Evolutionary conservation across 2,888 invertebrate genomes (phyloP).

Genomic region (Drosophila neonasuta): DNA sequence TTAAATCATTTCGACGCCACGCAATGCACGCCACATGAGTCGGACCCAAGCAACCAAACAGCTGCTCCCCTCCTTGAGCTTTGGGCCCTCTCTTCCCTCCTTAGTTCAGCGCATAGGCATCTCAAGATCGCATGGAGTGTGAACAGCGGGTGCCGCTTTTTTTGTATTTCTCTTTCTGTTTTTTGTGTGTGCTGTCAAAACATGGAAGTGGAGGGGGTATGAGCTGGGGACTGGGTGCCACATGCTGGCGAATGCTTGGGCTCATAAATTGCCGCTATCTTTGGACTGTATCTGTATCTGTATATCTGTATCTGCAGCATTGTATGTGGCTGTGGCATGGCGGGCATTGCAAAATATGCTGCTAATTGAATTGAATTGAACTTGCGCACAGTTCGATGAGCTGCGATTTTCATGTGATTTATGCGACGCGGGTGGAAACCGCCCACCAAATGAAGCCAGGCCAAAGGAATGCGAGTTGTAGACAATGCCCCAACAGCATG

Average conservation of each 20-base stretch:
- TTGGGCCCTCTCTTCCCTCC: not conserved
- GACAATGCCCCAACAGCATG: conserved; percentile 27
- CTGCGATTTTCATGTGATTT: conserved; percentile 61
- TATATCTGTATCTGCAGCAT: conserved; percentile 36
- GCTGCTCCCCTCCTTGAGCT: not conserved
- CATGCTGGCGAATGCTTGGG: conserved; percentile 62
- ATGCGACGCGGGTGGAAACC: conserved; percentile 30
- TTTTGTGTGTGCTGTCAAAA: conserved; percentile 47
- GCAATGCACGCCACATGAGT: conserved; percentile 50
- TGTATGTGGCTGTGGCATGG: conserved; percentile 34
- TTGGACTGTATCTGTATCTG: conserved; percentile 42
- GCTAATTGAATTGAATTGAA: conserved; percentile 72
- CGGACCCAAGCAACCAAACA: conserved; percentile 1
- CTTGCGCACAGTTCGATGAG: conserved; percentile 67
- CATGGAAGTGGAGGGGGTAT: conserved; percentile 19
- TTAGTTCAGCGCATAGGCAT: conserved; percentile 42
- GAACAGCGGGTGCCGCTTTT: conserved; percentile 62
- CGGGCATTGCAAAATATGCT: conserved; percentile 56
- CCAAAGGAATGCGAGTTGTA: conserved; percentile 22
- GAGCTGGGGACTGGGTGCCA: conserved; percentile 33
- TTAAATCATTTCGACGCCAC: conserved; percentile 62
- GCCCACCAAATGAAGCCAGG: conserved; percentile 38
- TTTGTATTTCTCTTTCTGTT: not conserved
- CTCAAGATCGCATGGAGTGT: conserved; percentile 66
- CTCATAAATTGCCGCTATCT: conserved; percentile 70